These are phyloP conservation scores for Olivierus martensii DNA, from an alignment of 1,140 invertebrate genomes.

Conservation along the genomic window DNA sequence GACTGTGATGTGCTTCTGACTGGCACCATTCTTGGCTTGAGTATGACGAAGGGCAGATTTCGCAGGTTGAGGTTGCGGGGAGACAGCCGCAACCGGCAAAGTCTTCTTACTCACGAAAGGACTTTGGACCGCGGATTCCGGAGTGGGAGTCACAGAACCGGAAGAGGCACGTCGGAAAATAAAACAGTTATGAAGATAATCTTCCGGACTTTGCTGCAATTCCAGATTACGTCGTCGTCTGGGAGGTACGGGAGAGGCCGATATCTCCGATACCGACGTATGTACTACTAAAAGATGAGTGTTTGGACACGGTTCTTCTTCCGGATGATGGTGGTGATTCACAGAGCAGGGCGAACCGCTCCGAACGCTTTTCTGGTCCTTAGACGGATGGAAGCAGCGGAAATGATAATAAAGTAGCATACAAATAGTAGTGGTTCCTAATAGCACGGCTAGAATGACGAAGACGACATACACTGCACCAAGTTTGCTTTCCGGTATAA, in stretches of 20 bases:
- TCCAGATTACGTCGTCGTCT: not conserved
- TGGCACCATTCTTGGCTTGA: too few species aligned
- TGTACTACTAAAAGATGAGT: not conserved
- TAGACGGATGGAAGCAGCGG: not conserved
- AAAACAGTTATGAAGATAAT: constrained; percentile 15
- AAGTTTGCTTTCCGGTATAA: not conserved
- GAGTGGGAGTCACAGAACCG: not conserved
- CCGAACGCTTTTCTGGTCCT: too few species aligned
- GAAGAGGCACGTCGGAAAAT: constrained; percentile 11
- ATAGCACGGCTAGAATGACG: constrained; percentile 7
- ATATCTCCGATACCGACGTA: constrained; percentile 15
- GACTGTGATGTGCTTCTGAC: not conserved
- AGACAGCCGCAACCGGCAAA: not conserved
- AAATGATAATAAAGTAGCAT: constrained; percentile 6
- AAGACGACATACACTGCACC: constrained; percentile 12
- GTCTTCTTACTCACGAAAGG: too few species aligned
- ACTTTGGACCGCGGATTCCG: too few species aligned
- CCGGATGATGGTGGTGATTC: not conserved
- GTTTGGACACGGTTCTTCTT: not conserved
- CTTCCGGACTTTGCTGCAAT: constrained; percentile 7
- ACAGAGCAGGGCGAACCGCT: too few species aligned
- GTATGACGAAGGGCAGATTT: not conserved
- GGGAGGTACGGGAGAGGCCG: not conserved
- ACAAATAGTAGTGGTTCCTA: constrained; percentile 5
- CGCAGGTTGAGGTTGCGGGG: not conserved